Evolutionary conservation across 2,888 invertebrate species (phyloP).

Genomic region (Mimachlamys varia): DNA sequence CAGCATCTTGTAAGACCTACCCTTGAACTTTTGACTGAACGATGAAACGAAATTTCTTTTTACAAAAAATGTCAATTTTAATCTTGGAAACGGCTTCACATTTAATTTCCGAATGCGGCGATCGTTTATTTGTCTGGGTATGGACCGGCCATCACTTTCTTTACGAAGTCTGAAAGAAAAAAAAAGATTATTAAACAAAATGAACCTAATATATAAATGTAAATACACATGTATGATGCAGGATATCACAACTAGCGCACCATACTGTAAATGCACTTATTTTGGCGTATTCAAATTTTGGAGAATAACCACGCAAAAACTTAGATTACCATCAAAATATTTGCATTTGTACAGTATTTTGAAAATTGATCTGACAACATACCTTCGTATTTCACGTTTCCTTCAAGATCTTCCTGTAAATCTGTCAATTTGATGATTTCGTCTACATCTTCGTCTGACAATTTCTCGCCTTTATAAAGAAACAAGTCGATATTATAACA

Average conservation of each 20-base stretch:
- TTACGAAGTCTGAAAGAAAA: slow-evolving; percentile 95
- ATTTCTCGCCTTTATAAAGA: slow-evolving; percentile 80
- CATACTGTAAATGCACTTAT: too few relatives aligned
- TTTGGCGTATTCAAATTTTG: too few relatives aligned
- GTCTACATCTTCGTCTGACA: slow-evolving; percentile 82
- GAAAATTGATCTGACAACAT: slow-evolving; percentile 38
- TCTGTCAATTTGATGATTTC: slow-evolving; percentile 82
- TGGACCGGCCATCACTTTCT: slow-evolving; percentile 89
- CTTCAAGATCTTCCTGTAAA: slow-evolving; percentile 83
- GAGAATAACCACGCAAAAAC: too few relatives aligned
- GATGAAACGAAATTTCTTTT: slow-evolving; percentile 35
- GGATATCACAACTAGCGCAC: too few relatives aligned
- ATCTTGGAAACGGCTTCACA: slow-evolving; percentile 25
- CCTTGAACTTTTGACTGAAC: slow-evolving; percentile 43
- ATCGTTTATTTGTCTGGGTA: slow-evolving; percentile 52
- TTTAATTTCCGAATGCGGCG: background rate
- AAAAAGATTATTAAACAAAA: slow-evolving; percentile 74
- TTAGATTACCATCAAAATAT: too few relatives aligned
- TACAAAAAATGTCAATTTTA: slow-evolving; percentile 36
- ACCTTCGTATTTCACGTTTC: slow-evolving; percentile 84
- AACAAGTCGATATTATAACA: background rate
- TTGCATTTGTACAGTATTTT: too few relatives aligned
- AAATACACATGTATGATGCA: too few relatives aligned
- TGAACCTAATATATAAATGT: too few relatives aligned
- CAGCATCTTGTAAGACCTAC: slow-evolving; percentile 64